Evolutionary conservation across 1,140 invertebrate species (phyloP).

Genomic region (Bacillus rossius): DNA sequence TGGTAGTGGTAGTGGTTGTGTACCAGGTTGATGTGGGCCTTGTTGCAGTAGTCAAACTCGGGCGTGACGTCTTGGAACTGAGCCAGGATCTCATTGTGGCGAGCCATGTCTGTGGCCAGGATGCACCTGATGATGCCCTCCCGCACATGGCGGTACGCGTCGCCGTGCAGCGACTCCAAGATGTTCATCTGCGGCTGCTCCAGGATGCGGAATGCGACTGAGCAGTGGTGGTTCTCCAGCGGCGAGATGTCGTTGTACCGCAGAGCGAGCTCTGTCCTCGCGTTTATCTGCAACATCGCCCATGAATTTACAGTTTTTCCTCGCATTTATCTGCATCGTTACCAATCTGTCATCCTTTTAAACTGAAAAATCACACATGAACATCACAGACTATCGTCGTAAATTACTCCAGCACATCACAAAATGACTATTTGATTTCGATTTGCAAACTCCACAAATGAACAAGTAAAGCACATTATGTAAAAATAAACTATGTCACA

Average conservation of each 20-base stretch:
- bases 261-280: conserved; percentile 75
- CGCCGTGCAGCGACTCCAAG: conserved; percentile 57
- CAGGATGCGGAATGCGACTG: conserved; percentile 76
- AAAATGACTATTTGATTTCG: not conserved
- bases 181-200: conserved; percentile 74
- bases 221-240: conserved; percentile 86
- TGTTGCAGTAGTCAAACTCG: conserved; percentile 70
- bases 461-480: no score
- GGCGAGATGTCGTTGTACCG: conserved; percentile 88
- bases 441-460: no score
- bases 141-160: conserved; percentile 56
- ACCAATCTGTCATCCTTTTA: not conserved
- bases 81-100: conserved; percentile 79
- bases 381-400: not conserved
- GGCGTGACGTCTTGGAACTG: conserved; percentile 65
- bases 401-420: not conserved
- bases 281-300: conserved; percentile 78
- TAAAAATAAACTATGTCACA: no score
- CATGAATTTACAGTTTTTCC: no score
- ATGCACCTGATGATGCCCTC: conserved; percentile 84
- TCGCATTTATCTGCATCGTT: not conserved
- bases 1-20: no score
- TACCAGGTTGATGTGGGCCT: conserved; percentile 74
- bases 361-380: not conserved
- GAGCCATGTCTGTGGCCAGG: conserved; percentile 81